Base-by-base conservation (phyloP, 2,113 vertebrate species). In the Callipepla squamata region DNA sequence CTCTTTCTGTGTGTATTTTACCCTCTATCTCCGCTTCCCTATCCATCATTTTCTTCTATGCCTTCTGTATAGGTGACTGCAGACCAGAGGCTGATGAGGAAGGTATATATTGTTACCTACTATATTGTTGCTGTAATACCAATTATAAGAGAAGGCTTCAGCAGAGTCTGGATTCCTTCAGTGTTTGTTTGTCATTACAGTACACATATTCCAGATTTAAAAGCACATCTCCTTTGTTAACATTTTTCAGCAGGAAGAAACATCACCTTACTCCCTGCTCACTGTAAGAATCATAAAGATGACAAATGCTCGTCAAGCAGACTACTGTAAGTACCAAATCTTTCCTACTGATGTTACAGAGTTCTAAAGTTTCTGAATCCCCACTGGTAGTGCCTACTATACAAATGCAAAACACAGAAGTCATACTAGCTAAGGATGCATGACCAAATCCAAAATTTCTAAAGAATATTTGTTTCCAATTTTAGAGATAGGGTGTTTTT, bases 221-320 rank as follows among this genome's bases (percentile, higher is more conserved):
- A 93, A 77, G 50, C 23, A 15, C 13, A 44, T 80, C 8, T 89
- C 14, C 13, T 81, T 44, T 82, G 18, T 42, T 36, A 0, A 87
- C 80, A 93, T 93, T 72, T 96, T 84, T 74, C 57, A 81, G n/a
- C 90, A 97, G 94, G 75, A 74, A 70, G 92, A 95, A 81, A 77
- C 61, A 3, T 91, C 95, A 48, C 95, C 88, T 77, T 98, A 97
- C 69, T 96, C 90, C 36, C 48, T 76, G 75, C 97, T 98, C 47
- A 97, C 97, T 11, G 97, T 98, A 88, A 97, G 78, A 89, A 89
- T 98, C 78, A 95, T 98, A 94, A 97, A 95, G 85, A 93, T 98
- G 9, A 95, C 85, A 67, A 96, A 96, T 72, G 95, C 98, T 88
- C 95, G 30, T 80, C 84, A 67, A 82, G 75, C 94, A 85, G 98